These are phyloP conservation scores for Vidua macroura DNA, from an alignment of 2,113 vertebrate genomes.

Conservation along the genomic window DNA sequence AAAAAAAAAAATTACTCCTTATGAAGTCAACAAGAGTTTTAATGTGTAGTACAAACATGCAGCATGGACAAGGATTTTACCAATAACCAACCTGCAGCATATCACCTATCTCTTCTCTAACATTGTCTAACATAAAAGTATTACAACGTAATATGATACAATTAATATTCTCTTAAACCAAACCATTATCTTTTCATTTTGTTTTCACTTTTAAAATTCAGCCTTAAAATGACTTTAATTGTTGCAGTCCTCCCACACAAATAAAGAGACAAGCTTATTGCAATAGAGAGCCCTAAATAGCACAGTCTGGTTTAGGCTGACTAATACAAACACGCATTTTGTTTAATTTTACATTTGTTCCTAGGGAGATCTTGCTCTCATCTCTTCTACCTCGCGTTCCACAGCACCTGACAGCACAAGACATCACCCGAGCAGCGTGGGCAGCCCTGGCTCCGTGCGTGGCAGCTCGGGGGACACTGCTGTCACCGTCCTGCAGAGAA, in stretches of 20 bases:
- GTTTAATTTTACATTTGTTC: constrained; percentile 48
- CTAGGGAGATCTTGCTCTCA: background rate
- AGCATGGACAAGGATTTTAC: background rate
- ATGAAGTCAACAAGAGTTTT: background rate
- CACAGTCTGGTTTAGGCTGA: constrained; percentile 14
- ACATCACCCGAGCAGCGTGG: background rate
- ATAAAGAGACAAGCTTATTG: constrained; percentile 22
- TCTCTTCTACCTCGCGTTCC: background rate
- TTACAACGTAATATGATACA: accelerated
- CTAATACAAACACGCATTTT: constrained; percentile 44
- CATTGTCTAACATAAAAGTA: background rate
- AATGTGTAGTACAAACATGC: background rate
- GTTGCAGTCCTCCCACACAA: constrained; percentile 59
- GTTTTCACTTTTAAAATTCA: constrained; percentile 42
- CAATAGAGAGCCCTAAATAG: constrained; percentile 34
- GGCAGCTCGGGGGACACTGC: background rate
- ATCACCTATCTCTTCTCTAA: background rate
- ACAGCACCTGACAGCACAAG: background rate
- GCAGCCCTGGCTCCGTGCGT: accelerated
- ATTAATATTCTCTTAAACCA: background rate
- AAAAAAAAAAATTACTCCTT: background rate
- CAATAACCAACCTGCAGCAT: background rate
- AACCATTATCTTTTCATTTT: constrained; percentile 2
- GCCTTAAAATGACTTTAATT: constrained; percentile 45
- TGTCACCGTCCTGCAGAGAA: background rate